phyloP scores from a whole-genome alignment of 2,797 vertebrate genomes.

The Bradypodion pumilum region DNA sequence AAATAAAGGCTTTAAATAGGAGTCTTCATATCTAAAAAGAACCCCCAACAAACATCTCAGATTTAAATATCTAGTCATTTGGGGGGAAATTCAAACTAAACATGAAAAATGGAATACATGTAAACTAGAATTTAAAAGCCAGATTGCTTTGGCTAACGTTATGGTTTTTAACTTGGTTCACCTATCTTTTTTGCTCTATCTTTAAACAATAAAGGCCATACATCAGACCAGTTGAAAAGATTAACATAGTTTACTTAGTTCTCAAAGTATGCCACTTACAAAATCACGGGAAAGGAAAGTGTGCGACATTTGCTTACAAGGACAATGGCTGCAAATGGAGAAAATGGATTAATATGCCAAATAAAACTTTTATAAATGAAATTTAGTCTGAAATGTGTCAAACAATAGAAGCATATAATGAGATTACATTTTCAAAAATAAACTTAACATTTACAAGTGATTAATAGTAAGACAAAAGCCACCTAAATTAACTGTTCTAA shows the following conservation, averaged over 20 bases:
- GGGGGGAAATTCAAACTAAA: no score
- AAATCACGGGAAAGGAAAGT: not conserved
- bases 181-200: no score
- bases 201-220: not conserved
- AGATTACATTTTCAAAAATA: not conserved
- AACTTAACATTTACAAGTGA: not conserved
- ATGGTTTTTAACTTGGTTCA: no score
- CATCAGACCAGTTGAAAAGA: not conserved
- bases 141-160: no score
- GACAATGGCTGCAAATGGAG: constrained; percentile 1
- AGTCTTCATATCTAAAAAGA: no score
- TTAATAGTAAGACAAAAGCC: not conserved
- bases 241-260: not conserved
- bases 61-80: no score
- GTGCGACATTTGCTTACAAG: not conserved
- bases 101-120: no score
- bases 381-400: not conserved
- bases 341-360: constrained; percentile 10
- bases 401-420: not conserved
- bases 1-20: no score
- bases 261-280: not conserved
- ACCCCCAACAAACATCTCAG: no score
- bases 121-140: no score
- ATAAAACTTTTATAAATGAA: constrained; percentile 19
- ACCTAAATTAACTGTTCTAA: not conserved